Evolutionary conservation across 2,797 vertebrate genomes (phyloP).

Genomic region (Siniperca obscura): DNA sequence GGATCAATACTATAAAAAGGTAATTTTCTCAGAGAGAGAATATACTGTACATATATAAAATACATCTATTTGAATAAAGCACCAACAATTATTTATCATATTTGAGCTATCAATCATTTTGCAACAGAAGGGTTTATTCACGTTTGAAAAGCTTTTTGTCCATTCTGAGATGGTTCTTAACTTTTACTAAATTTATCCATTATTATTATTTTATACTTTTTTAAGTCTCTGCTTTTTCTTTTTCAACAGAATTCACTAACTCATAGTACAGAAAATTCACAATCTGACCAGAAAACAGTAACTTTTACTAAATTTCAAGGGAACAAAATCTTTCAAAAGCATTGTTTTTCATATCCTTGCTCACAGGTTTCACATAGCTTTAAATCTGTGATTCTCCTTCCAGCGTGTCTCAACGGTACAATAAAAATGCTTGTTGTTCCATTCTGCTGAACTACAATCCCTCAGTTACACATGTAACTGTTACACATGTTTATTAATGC

Average conservation of each 20-base stretch:
- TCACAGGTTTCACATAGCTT: neutral
- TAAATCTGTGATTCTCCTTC: slow-evolving; percentile 1
- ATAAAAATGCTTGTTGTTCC: slow-evolving; percentile 46
- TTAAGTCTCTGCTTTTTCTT: neutral
- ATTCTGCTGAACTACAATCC: slow-evolving; percentile 48
- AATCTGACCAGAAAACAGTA: neutral
- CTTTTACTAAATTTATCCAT: neutral
- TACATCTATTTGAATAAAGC: neutral
- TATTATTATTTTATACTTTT: neutral
- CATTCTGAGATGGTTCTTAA: neutral
- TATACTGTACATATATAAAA: neutral
- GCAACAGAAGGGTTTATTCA: neutral
- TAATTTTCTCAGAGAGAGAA: neutral
- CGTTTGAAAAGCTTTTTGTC: neutral
- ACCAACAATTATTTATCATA: neutral
- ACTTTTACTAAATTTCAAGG: neutral
- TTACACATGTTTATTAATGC: slow-evolving; percentile 94
- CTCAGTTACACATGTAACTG: slow-evolving; percentile 52
- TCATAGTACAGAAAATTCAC: neutral
- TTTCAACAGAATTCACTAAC: neutral
- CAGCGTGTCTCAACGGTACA: slow-evolving; percentile 12
- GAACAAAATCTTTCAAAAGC: neutral
- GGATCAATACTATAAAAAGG: neutral
- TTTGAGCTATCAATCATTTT: neutral
- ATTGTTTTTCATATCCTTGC: neutral